Percentiles rank a stretch among this genome's conserved stretches.
Conservation (phyloP, 2,113 vertebrate species). For the Colius striatus region DNA sequence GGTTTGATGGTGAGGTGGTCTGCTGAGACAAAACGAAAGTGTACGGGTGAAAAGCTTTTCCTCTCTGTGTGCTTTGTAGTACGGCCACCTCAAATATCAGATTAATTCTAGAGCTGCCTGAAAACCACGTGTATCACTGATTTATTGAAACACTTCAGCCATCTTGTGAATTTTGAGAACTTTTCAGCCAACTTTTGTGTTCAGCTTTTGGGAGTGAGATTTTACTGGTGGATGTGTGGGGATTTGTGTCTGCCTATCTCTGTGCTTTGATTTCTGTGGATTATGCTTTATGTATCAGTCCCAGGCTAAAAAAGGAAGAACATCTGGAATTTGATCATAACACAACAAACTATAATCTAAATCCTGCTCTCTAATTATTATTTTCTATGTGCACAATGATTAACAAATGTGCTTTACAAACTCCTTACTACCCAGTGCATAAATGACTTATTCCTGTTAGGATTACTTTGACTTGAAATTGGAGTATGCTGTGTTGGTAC, state of each 20-base stretch:
- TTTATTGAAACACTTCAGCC: neutral
- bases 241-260: neutral
- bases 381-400: neutral
- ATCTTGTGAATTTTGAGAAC: neutral
- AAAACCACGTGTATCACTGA: neutral
- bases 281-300: neutral
- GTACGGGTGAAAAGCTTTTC: neutral
- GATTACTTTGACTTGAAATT: neutral
- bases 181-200: neutral
- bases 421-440: neutral
- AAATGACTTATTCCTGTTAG: neutral
- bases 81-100: neutral
- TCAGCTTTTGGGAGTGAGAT: neutral
- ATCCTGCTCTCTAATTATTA: neutral
- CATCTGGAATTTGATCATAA: neutral
- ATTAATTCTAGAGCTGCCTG: neutral
- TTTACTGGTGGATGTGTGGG: neutral
- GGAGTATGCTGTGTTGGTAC: neutral
- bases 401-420: neutral
- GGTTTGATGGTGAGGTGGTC: neutral
- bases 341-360: neutral
- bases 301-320: neutral
- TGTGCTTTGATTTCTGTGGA: neutral
- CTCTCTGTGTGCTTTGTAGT: neutral
- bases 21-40: neutral